Base-by-base conservation (phyloP, 2,113 vertebrate species). In the Felis chaus region DNA sequence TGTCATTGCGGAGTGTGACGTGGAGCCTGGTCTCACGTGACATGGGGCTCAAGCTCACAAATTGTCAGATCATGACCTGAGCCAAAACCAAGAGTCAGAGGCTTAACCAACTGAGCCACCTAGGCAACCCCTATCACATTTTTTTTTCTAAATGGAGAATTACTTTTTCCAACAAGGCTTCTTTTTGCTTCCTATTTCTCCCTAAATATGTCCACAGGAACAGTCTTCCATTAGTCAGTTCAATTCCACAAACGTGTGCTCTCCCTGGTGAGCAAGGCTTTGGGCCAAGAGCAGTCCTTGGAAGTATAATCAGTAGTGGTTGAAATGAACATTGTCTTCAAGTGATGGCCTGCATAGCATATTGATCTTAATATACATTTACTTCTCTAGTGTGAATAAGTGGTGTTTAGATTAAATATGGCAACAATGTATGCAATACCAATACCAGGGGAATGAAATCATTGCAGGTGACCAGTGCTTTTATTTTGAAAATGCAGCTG, bases 331-430 rank as follows among this genome's bases (percentile, higher is more conserved):
- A 57, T 55, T 63, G 57, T 79, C 29, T 96, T 68, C 57, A 25
- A 27, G 1, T 73, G 66, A 69, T 29, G 53, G 39, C 45, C 45
- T 73, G 21, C 19, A 45, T 7, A n/a, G 7, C 71, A 33, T 41
- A 73, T 65, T 84, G 55, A 80, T 86, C 27, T 33, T 83, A 80
- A 39, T 65, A 41, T 45, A 48, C 21, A 15, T 89, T 92, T 19
- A 15, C 57, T 96, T 95, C 71, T 89, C 45, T 94, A 69, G 8
- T 92, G 36, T 91, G 74, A 94, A 19, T 86, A 87, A 91, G 19
- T 87, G 53, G 13, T 73, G 7, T 84, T 90, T 80, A 80, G 74
- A 87, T 94, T 65, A 92, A 94, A 65, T 31, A 12, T n/a, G 79
- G 21, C 89, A 95, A 9, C 61, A 71, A 0, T 36, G 41, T 7